Evolutionary conservation across 2,797 vertebrate genomes (phyloP), one percentile per base, ranked within the genome.

Genomic region (Arvicola amphibius): DNA sequence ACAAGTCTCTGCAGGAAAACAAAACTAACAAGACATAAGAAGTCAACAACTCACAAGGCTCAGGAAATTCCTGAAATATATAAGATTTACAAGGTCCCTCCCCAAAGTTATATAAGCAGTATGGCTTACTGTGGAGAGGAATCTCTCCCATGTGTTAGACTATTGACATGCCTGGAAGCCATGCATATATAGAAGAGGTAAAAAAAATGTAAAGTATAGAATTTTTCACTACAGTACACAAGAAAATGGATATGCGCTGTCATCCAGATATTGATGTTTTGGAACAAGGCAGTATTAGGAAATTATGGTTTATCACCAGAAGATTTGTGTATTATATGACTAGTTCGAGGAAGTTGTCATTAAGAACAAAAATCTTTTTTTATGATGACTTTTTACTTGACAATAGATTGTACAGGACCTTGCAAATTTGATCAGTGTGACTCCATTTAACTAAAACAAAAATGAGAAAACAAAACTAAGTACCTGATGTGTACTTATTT

Each of bases 271-370:
- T 51, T 53, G 23, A 4, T 76, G 29, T 1, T 71, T 80, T 59
- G 87, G 93, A 95, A 92, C 37, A 94, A 76, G 77, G 10, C 23
- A 51, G 11, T 59, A 23, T 63, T 93, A 92, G 40, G 34, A 85
- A 93, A 78, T 88, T 87, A 94, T 69, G 61, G 40, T 48, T 90
- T 88, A 81, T 80, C 67, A 74, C 51, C 0, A 61, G 73, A 94
- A 94, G 61, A 92, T 46, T 53, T 19, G 34, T 48, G 8, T 74
- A 32, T 78, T 92, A 56, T 46, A 1, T 76, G 73, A 85, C 73
- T 76, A 48, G 6, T 59, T 94, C 88, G 65, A 90, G 32, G 21
- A 85, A 76, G 43, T 78, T 69, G 81, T 80, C 65, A 59, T 27
- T 32, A 21, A 83, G 78, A 21, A 81, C 77, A 12, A 90, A 73